Conservation (phyloP, 1,140 invertebrate genomes). For the Steinernema feltiae region DNA sequence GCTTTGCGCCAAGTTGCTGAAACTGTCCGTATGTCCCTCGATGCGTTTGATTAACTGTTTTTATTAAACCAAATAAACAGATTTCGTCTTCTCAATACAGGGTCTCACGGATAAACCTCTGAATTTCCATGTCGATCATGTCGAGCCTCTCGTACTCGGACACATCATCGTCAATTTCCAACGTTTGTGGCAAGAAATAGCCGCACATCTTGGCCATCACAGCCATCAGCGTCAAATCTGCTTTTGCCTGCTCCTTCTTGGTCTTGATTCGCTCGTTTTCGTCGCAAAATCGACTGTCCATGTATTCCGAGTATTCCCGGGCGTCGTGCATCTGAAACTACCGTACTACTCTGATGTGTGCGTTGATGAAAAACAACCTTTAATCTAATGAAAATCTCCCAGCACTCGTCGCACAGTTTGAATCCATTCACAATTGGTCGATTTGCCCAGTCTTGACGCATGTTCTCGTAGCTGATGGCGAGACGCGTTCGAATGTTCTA, state of each 20-base stretch:
- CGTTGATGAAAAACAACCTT: background rate
- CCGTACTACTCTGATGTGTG: background rate
- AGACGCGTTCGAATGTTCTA: background rate
- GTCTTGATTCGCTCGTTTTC: background rate
- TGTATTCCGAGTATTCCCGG: background rate
- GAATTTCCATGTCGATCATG: background rate
- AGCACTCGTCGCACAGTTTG: background rate
- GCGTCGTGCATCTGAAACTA: no score
- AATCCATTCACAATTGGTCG: background rate
- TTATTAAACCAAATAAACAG: no score
- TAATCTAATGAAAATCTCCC: background rate
- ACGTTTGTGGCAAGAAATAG: background rate
- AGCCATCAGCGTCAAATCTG: background rate
- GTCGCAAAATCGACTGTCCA: background rate
- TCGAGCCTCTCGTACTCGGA: background rate
- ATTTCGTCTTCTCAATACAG: no score
- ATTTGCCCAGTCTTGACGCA: background rate
- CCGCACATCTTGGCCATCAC: background rate
- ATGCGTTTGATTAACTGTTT: no score
- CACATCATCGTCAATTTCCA: background rate
- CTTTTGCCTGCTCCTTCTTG: background rate
- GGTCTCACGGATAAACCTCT: background rate
- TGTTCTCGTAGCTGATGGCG: background rate
- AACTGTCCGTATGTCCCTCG: no score
- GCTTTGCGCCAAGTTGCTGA: no score